These are phyloP conservation scores for Nilaparvata lugens DNA, from an alignment of 1,140 invertebrate genomes.

Conservation along the genomic window DNA sequence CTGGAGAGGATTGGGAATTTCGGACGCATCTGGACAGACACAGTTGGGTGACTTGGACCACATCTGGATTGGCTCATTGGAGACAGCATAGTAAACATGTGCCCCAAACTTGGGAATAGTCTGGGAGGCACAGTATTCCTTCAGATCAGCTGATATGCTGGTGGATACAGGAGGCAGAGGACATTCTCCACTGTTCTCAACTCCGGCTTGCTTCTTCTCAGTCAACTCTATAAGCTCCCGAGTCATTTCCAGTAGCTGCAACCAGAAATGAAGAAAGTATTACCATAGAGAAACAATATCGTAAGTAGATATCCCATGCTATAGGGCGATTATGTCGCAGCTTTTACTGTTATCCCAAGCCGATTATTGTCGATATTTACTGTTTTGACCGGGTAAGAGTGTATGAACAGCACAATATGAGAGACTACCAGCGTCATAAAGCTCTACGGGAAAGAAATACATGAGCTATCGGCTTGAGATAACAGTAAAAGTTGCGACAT, in stretches of 20 bases:
- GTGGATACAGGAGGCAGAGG: background rate
- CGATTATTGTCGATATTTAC: too few species aligned
- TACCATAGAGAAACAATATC: too few species aligned
- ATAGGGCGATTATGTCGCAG: too few species aligned
- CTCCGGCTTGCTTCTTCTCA: background rate
- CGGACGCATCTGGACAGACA: background rate
- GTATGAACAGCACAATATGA: too few species aligned
- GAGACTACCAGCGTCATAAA: too few species aligned
- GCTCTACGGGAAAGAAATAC: too few species aligned
- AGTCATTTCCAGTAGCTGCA: background rate
- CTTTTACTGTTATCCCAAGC: too few species aligned
- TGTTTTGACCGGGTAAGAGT: too few species aligned
- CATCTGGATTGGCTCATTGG: background rate
- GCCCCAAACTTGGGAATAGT: background rate
- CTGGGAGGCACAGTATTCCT: background rate
- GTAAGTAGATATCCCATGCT: too few species aligned
- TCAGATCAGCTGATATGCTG: background rate
- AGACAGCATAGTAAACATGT: background rate
- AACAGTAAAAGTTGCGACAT: too few species aligned
- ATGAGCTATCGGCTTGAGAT: too few species aligned
- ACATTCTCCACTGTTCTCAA: background rate
- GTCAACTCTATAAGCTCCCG: background rate
- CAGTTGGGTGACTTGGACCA: background rate
- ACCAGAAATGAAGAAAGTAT: too few species aligned
- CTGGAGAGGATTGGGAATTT: background rate